These are phyloP conservation scores for Cololabis saira DNA, from an alignment of 2,113 vertebrate species.

Conservation along the genomic window DNA sequence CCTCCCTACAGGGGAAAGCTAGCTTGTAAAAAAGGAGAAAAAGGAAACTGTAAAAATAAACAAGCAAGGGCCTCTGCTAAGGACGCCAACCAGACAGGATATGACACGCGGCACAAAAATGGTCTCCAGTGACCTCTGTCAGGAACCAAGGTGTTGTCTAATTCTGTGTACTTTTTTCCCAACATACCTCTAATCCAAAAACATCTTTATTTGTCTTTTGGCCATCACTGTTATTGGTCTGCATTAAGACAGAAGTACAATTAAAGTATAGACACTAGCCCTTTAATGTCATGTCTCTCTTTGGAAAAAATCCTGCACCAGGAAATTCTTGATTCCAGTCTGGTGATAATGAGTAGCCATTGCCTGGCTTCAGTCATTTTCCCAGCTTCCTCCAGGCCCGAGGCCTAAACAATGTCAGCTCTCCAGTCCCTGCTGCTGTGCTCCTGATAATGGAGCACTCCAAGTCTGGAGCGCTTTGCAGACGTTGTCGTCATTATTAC, in stretches of 20 bases:
- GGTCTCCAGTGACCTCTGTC: conserved; percentile 73
- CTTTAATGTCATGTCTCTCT: conserved; percentile 41
- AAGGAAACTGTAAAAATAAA: conserved; percentile 88
- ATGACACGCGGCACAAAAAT: conserved; percentile 81
- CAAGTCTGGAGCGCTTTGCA: conserved; percentile 65
- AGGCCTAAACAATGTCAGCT: conserved; percentile 78
- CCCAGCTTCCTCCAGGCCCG: conserved; percentile 63
- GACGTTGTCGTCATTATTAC: conserved; percentile 73
- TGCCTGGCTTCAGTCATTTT: conserved; percentile 68
- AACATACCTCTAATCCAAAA: conserved; percentile 21
- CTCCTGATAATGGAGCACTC: conserved; percentile 72
- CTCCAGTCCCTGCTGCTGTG: conserved; percentile 61
- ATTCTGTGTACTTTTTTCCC: conserved; percentile 16
- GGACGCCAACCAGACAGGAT: conserved; percentile 81
- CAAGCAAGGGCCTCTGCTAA: conserved; percentile 74
- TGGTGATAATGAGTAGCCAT: conserved; percentile 77
- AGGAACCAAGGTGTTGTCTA: conserved; percentile 64
- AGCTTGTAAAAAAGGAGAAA: conserved; percentile 72
- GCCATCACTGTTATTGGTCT: conserved; percentile 2
- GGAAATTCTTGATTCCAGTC: conserved; percentile 80
- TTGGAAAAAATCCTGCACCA: conserved; percentile 64
- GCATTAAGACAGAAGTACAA: conserved; percentile 19
- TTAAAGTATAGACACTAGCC: conserved; percentile 13
- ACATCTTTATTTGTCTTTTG: conserved; percentile 25
- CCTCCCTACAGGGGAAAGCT: conserved; percentile 75